Conservation (phyloP, 1,140 invertebrate genomes). For the Conopomorpha cramerella region DNA sequence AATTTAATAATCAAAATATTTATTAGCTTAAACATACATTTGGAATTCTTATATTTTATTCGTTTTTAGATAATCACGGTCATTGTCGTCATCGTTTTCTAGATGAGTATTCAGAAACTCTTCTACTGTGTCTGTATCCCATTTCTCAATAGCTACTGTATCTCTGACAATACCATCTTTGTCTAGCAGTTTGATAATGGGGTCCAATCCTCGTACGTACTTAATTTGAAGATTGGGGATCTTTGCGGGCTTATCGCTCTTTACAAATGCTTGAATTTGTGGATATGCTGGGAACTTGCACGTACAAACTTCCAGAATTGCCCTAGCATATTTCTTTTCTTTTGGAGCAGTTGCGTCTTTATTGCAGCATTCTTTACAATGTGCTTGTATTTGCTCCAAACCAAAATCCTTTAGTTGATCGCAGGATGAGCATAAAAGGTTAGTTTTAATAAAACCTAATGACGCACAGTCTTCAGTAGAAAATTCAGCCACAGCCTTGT, state of each 20-base stretch:
- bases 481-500: too few relatives aligned
- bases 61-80: slow-evolving; percentile 64
- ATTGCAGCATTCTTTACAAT: slow-evolving; percentile 77
- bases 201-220: slow-evolving; percentile 89
- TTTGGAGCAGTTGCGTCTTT: slow-evolving; percentile 64
- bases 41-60: slow-evolving; percentile 64
- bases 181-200: slow-evolving; percentile 88
- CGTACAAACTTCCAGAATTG: slow-evolving; percentile 89
- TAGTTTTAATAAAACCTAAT: slow-evolving; percentile 86
- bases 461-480: slow-evolving; percentile 80
- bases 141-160: slow-evolving; percentile 92
- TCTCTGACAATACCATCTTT: slow-evolving; percentile 81
- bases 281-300: slow-evolving; percentile 96
- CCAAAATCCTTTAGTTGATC: slow-evolving; percentile 80
- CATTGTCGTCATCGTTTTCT: slow-evolving; percentile 55
- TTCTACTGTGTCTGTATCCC: slow-evolving; percentile 95
- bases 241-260: slow-evolving; percentile 82
- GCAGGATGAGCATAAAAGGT: slow-evolving; percentile 87
- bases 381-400: slow-evolving; percentile 69
- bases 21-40: too few relatives aligned
- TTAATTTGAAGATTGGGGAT: slow-evolving; percentile 89
- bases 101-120: slow-evolving; percentile 91
- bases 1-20: too few relatives aligned
- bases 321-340: slow-evolving; percentile 80
- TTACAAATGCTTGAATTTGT: slow-evolving; percentile 95